Percentiles rank a stretch among this genome's conserved stretches.
Evolutionary conservation across 1,140 invertebrate species (phyloP).

Genomic region (Chironomus striatipennis): DNA sequence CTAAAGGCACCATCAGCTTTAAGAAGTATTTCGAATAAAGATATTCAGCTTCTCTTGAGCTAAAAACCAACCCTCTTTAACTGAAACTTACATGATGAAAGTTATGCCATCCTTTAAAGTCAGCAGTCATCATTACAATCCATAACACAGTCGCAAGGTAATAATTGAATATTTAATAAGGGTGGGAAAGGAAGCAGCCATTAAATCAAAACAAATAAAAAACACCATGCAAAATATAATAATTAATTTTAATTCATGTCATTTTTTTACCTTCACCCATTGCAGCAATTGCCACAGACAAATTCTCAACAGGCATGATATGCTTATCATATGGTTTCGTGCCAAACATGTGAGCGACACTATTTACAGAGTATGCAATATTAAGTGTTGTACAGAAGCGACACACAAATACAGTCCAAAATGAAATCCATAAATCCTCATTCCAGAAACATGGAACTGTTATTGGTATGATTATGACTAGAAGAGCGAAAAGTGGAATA

Average conservation of each 20-base stretch:
- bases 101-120: conserved; percentile 52
- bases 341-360: conserved; percentile 84
- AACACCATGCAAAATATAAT: neutral
- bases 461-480: conserved; percentile 73
- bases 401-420: conserved; percentile 74
- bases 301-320: conserved; percentile 64
- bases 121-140: no score
- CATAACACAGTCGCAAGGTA: no score
- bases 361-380: conserved; percentile 89
- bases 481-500: conserved; percentile 62
- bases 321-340: conserved; percentile 84
- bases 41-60: no score
- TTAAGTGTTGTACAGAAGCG: conserved; percentile 78
- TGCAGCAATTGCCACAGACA: conserved; percentile 57
- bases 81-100: conserved; percentile 77
- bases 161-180: no score
- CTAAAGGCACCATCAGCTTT: no score
- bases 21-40: no score
- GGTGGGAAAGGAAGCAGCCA: no score
- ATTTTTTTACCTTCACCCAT: conserved; percentile 71
- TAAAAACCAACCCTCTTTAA: no score
- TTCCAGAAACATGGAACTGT: conserved; percentile 72
- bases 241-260: neutral
- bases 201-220: no score
- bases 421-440: conserved; percentile 67